Conservation (phyloP, 2,113 vertebrate species). For the Apaloderma vittatum region DNA sequence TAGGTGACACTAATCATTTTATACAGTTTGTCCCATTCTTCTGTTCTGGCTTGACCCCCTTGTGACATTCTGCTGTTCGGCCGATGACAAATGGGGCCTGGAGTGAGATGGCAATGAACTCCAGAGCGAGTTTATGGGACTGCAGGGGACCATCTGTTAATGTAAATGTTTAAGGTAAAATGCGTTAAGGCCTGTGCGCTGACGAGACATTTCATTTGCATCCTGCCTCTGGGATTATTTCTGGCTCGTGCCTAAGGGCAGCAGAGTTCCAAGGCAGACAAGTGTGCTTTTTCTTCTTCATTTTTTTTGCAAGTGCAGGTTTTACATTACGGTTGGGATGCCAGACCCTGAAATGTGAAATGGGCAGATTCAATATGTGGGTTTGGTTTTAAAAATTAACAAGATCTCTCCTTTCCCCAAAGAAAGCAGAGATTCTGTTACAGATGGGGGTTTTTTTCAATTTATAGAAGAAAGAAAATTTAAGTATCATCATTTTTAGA, state of each 20-base stretch:
- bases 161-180: slow-evolving; percentile 85
- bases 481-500: slow-evolving; percentile 5
- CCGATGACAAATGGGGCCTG: slow-evolving; percentile 70
- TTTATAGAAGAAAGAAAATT: background rate
- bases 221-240: slow-evolving; percentile 73
- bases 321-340: background rate
- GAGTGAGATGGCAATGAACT: slow-evolving; percentile 77
- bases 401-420: background rate
- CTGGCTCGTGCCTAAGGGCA: slow-evolving; percentile 51
- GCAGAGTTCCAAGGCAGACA: slow-evolving; percentile 25
- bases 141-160: slow-evolving; percentile 82
- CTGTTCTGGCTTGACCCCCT: slow-evolving; percentile 64
- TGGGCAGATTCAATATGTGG: background rate
- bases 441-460: background rate
- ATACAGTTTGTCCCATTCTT: slow-evolving; percentile 35
- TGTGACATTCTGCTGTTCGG: slow-evolving; percentile 50
- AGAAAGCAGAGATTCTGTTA: background rate
- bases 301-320: slow-evolving; percentile 12
- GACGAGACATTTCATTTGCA: slow-evolving; percentile 79
- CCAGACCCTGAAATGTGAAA: background rate
- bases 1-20: slow-evolving; percentile 65
- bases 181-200: slow-evolving; percentile 67
- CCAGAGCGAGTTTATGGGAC: slow-evolving; percentile 78
- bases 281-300: slow-evolving; percentile 22
- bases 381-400: slow-evolving; percentile 23